Percentiles rank a stretch among this genome's conserved stretches.
Evolutionary conservation across 2,113 vertebrate genomes (phyloP).

Genomic region (Neogobius melanostomus): DNA sequence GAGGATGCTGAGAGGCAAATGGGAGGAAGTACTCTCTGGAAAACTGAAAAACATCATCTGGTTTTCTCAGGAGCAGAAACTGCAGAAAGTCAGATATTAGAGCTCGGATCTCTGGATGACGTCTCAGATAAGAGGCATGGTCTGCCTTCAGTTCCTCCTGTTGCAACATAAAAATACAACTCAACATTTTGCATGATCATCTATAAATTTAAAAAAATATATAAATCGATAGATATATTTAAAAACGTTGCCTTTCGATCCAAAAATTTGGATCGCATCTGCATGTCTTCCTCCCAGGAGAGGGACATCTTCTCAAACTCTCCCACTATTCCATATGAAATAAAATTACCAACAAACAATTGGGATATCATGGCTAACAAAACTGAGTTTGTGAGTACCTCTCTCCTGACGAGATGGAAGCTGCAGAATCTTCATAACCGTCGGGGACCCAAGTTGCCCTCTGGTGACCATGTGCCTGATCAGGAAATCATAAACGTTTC

Average conservation of each 20-base stretch:
- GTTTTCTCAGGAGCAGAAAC: conserved; percentile 87
- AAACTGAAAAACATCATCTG: conserved; percentile 80
- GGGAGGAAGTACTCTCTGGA: conserved; percentile 83
- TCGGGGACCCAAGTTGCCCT: conserved; percentile 82
- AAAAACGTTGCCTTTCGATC: conserved; percentile 82
- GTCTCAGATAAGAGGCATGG: conserved; percentile 78
- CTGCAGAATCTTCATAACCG: conserved; percentile 73
- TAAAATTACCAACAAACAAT: neutral
- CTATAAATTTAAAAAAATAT: neutral
- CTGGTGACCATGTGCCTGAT: conserved; percentile 82
- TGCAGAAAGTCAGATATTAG: conserved; percentile 89
- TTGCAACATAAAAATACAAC: conserved; percentile 11
- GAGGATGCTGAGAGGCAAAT: conserved; percentile 47
- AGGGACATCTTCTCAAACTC: conserved; percentile 80
- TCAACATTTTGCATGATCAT: neutral
- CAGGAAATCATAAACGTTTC: neutral
- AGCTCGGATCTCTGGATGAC: conserved; percentile 83
- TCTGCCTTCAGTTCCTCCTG: conserved; percentile 84
- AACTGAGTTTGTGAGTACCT: conserved; percentile 59
- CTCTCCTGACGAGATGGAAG: conserved; percentile 67
- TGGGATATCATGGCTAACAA: neutral
- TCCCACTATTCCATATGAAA: conserved; percentile 36
- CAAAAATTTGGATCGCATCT: conserved; percentile 83
- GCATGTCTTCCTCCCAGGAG: conserved; percentile 85
- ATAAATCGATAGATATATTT: no score